Evolutionary conservation across 2,113 vertebrate genomes (phyloP).

Genomic region (Eolophus roseicapilla): DNA sequence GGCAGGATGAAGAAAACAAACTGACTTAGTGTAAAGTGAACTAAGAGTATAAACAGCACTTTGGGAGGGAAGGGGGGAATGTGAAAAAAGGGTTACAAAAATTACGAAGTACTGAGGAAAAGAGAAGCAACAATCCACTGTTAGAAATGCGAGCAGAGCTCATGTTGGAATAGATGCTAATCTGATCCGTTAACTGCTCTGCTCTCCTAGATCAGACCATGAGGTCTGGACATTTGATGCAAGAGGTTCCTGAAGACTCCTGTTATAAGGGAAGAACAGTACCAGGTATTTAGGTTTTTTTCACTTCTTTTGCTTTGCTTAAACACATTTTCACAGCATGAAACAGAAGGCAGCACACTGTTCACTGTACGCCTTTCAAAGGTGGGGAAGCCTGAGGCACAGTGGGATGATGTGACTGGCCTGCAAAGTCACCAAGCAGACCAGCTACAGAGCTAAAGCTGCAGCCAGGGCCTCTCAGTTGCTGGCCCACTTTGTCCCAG

Average conservation of each 20-base stretch:
- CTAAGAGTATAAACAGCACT: neutral
- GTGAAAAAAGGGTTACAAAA: neutral
- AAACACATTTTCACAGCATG: neutral
- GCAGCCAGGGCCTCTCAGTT: neutral
- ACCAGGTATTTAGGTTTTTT: neutral
- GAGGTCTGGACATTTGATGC: neutral
- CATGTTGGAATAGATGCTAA: neutral
- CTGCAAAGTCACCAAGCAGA: neutral
- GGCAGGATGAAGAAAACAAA: neutral
- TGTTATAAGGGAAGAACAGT: fast-evolving
- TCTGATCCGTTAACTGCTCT: neutral
- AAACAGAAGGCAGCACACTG: neutral
- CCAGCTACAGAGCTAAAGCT: neutral
- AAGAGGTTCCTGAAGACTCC: neutral
- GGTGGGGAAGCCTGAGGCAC: neutral
- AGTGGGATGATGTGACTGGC: neutral
- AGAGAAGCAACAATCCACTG: neutral
- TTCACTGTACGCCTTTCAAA: neutral
- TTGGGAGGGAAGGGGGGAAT: neutral
- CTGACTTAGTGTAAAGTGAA: neutral
- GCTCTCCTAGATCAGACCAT: neutral
- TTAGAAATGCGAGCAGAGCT: neutral
- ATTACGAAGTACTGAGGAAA: neutral
- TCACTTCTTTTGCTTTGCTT: neutral
- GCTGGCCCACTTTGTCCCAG: neutral